A percentile compares a stretch with the other conserved stretches of the same genome.
These are phyloP conservation scores for Sinocyclocheilus anshuiensis DNA, from an alignment of 2,113 vertebrate genomes.

Conservation along the genomic window DNA sequence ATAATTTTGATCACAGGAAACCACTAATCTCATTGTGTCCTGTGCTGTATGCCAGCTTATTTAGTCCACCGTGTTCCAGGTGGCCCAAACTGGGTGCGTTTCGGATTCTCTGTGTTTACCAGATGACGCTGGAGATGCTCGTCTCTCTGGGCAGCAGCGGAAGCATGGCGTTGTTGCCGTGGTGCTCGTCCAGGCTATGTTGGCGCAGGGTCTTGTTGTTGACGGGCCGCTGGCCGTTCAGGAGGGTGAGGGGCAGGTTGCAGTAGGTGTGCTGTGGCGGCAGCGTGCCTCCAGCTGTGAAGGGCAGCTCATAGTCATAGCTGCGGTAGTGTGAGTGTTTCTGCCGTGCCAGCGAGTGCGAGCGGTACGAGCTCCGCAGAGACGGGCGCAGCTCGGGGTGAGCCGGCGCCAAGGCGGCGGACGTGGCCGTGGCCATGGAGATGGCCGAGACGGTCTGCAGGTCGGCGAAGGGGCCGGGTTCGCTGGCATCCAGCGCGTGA, in stretches of 20 bases:
- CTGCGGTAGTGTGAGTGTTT: constrained; percentile 98
- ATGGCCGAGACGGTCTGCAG: constrained; percentile 97
- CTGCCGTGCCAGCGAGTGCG: constrained; percentile 89
- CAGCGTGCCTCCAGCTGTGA: constrained; percentile 85
- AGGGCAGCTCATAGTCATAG: constrained; percentile 94
- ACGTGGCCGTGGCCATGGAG: constrained; percentile 97
- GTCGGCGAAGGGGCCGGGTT: constrained; percentile 96
- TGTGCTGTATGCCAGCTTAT: constrained; percentile 11
- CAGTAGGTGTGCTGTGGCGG: constrained; percentile 99
- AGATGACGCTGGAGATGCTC: constrained; percentile 99
- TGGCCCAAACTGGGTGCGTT: constrained; percentile 39
- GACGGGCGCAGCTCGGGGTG: constrained; percentile 96
- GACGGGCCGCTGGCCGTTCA: constrained; percentile 95
- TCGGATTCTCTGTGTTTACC: constrained; percentile 73
- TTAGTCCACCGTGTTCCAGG: constrained; percentile 55
- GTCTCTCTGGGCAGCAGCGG: constrained; percentile 96
- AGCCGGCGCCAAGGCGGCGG: constrained; percentile 95
- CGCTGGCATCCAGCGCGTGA: constrained; percentile 94
- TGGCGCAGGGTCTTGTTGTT: constrained; percentile 85
- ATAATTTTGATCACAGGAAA: constrained; percentile 40
- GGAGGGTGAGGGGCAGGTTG: constrained; percentile 99
- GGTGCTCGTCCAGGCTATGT: constrained; percentile 94
- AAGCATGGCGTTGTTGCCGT: constrained; percentile 97
- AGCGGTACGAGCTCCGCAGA: constrained; percentile 97
- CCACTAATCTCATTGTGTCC: constrained; percentile 29